Evolutionary conservation across 2,113 vertebrate species (phyloP), one percentile per base, ranked within the genome.

Genomic region (Gila orcuttii): DNA sequence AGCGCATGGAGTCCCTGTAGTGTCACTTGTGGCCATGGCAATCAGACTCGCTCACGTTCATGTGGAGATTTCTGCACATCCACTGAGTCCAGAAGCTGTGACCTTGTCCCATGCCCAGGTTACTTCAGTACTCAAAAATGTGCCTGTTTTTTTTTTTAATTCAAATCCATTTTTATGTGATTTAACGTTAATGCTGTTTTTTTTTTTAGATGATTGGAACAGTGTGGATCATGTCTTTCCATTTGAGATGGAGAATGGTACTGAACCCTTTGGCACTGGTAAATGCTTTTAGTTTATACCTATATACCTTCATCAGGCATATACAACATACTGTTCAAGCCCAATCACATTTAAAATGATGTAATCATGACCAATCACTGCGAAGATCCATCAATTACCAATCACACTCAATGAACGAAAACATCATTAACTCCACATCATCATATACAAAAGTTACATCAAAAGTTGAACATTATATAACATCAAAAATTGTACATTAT

Each of bases 1-100:
- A 96, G 96, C 7, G 80, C 93, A 0, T 99, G 97, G 97, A 96
- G 96, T 64, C 94, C 96, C n/a, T 99, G 97, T 85, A 96, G 93
- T 0, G 95, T 93, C 66, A 97, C 95, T 2, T 97, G 97, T 86
- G 94, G 97, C 87, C 93, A 92, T 0, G 94, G 96, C 25, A 95
- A 93, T 87, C 97, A 95, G 93, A 96, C 94, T 88, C 96, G 97
- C 86, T 96, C 95, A 0, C 95, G 95, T 15, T 95, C 96, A 39
- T 99, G 97, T 47, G 96, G 97, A 45, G 96, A 95, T 0, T 93
- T 96, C 86, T 99, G 97, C 90, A 96, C 94, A 3, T 95, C 96
- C 0, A 96, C 96, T 0, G 95, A 98, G 89, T 96, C 97, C 0
- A 92, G 93, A 2, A 95, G 92, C 86, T 99, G 97, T 0, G 93